phyloP scores from a whole-genome alignment of 2,888 invertebrate genomes.

The Drosophila atripex region DNA sequence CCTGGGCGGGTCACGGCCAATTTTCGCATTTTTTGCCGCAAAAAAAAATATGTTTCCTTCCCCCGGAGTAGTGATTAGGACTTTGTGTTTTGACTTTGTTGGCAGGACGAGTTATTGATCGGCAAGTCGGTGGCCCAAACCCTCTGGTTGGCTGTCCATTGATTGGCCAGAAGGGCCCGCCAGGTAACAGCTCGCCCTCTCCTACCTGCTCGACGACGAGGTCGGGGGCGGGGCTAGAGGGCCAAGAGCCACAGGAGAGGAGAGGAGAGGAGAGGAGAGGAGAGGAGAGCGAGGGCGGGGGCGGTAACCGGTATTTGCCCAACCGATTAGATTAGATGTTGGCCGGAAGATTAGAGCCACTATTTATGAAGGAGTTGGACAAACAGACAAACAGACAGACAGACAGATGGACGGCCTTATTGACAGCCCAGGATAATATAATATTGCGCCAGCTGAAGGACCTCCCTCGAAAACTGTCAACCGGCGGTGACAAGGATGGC shows the following conservation, averaged over 20 bases:
- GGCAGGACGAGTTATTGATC: background rate
- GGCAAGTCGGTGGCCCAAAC: background rate
- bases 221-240: constrained; percentile 33
- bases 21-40: constrained; percentile 29
- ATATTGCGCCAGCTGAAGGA: constrained; percentile 58
- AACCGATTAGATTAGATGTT: constrained; percentile 70
- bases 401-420: constrained; percentile 62
- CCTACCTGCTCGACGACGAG: background rate
- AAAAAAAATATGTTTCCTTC: constrained; percentile 62
- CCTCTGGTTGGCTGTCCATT: background rate
- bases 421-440: constrained; percentile 63
- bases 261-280: no score
- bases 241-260: no score
- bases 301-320: constrained; percentile 62
- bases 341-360: constrained; percentile 40
- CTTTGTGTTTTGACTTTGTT: constrained; percentile 35
- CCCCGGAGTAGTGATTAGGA: constrained; percentile 52
- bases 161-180: constrained; percentile 4
- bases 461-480: constrained; percentile 58
- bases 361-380: constrained; percentile 8
- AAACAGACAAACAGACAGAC: no score
- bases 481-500: constrained; percentile 77
- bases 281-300: constrained; percentile 20
- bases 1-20: constrained; percentile 36
- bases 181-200: constrained; percentile 6